A percentile compares a stretch with the other conserved stretches of the same genome.
phyloP scores from a whole-genome alignment of 2,888 invertebrate species.

The Gortyna flavago region DNA sequence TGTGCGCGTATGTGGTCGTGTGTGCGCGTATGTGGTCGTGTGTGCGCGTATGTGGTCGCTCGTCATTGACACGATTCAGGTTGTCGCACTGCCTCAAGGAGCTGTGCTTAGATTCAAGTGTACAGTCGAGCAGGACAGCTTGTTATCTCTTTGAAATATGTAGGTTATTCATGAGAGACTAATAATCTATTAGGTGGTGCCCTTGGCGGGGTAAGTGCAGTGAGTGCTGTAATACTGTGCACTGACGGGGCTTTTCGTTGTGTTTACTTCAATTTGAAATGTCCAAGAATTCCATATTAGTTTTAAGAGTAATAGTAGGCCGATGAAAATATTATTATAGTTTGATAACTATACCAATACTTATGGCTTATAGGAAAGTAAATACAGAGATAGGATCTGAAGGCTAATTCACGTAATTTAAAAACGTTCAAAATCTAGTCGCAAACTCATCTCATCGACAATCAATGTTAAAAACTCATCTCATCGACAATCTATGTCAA shows the following conservation, averaged over 20 bases:
- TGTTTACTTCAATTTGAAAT: neutral
- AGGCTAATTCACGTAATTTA: too few species aligned
- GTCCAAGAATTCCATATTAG: neutral
- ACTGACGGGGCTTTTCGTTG: neutral
- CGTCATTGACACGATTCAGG: slow-evolving; percentile 87
- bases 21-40: neutral
- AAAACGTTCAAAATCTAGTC: too few species aligned
- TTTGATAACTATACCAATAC: neutral
- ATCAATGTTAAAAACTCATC: too few species aligned
- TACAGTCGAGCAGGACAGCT: slow-evolving; percentile 38
- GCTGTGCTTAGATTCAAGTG: slow-evolving; percentile 66
- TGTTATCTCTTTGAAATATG: slow-evolving; percentile 40
- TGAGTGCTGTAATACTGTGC: neutral
- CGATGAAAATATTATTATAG: neutral
- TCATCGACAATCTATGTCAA: too few species aligned
- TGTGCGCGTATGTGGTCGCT: slow-evolving; percentile 66
- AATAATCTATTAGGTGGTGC: slow-evolving; percentile 15
- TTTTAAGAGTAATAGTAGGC: neutral
- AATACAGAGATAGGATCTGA: neutral
- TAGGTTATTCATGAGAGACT: slow-evolving; percentile 42
- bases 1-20: too few species aligned
- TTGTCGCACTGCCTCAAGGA: slow-evolving; percentile 84
- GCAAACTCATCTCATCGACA: too few species aligned
- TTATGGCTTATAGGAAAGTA: neutral
- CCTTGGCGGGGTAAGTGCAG: slow-evolving; percentile 14